Evolutionary conservation across 2,888 invertebrate species (phyloP), one percentile per base, ranked within the genome.

Genomic region (Chirona hameri): DNA sequence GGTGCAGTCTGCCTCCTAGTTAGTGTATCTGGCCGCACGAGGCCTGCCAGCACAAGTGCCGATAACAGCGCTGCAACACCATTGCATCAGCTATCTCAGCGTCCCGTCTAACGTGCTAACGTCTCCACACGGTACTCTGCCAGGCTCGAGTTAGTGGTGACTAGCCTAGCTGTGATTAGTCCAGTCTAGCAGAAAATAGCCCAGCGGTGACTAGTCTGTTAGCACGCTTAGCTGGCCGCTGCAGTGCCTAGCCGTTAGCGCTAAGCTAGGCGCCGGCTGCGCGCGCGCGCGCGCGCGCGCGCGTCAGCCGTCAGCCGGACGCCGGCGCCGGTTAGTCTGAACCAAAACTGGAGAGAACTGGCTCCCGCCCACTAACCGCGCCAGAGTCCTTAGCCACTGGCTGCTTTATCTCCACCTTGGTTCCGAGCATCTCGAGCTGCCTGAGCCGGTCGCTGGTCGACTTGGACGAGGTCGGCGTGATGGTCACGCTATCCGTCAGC

Each of bases 381-480:
- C 76, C 76, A 39, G 76, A 27, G 14, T 46, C 76, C 76, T 46
- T 76, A 76, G 46, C 18, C 46, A 46, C 76, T 76, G 76, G 76
- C 76, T 76, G 76, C 76, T 76, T 76, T 46, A 76, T 76, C 76
- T 76, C 76, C 76, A 76, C 76, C 76, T 81, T 81, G 46, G 55
- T 81, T 55, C 57, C 80, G 29, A 80, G 80, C 48, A 55, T 27
- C 80, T 80, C 52, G 24, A 80, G 80, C 52, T 80, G 27, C 27
- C 80, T 52, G 27, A 80, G 80, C 80, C 80, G 52, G 18, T 80
- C 80, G 48, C 52, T 55, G 52, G 80, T 80, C 52, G 52, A 52
- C 18, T 52, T 48, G 27, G 80, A 80, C 80, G 80, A 80, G 2
- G 80, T 80, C 27, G 80, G 80, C 0, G 80, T 80, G 80, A 80